These are phyloP conservation scores for Acleris emargana DNA, from an alignment of 2,888 invertebrate genomes.

Conservation along the genomic window DNA sequence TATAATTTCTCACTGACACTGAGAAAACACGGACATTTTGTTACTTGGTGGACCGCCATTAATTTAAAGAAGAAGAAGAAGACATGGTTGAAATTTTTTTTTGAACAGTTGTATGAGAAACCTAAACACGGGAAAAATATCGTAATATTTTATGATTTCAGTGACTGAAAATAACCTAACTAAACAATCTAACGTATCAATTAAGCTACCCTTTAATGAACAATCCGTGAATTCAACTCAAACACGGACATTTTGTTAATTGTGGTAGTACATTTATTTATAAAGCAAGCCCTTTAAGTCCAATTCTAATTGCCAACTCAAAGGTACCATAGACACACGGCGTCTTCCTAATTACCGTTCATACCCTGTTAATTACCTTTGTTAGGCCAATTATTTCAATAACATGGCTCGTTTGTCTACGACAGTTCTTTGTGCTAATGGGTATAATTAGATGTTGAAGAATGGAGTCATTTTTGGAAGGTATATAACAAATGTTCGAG, in stretches of 20 bases:
- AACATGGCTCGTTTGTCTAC: constrained; percentile 62
- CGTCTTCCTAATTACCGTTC: constrained; percentile 61
- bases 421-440: constrained; percentile 53
- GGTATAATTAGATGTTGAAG: constrained; percentile 48
- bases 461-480: constrained; percentile 20
- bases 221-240: neutral
- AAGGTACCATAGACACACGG: constrained; percentile 29
- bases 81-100: no score
- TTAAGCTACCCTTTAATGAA: neutral
- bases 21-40: no score
- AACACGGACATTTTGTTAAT: neutral
- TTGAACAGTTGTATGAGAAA: no score
- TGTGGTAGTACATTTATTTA: no score
- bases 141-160: no score
- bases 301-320: constrained; percentile 35
- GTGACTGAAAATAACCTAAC: no score
- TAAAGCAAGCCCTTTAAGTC: neutral
- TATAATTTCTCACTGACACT: no score
- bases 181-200: neutral
- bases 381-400: constrained; percentile 76
- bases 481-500: constrained; percentile 8
- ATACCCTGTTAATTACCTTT: constrained; percentile 72
- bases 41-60: no score
- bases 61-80: no score
- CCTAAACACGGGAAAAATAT: neutral